Conservation (phyloP, 1,140 invertebrate species). For the Bombus huntii region DNA sequence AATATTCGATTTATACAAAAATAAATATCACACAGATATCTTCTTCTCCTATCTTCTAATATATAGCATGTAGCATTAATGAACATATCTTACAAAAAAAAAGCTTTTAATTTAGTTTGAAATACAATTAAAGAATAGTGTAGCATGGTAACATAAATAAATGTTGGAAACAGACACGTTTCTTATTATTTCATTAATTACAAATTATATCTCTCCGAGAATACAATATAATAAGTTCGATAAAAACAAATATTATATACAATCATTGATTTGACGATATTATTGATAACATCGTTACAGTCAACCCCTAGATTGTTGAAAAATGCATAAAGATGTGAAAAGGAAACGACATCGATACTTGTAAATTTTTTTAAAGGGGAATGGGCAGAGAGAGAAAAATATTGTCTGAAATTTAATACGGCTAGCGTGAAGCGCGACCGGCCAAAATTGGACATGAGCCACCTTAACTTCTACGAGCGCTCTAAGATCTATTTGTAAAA, state of each 20-base stretch:
- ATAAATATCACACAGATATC: not conserved
- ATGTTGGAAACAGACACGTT: not conserved
- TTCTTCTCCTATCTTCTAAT: not conserved
- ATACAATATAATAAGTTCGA: too few relatives aligned
- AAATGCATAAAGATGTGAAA: not conserved
- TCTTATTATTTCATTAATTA: not conserved
- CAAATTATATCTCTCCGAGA: not conserved
- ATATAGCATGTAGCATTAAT: not conserved
- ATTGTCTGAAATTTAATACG: conserved; percentile 83
- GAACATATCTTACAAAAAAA: not conserved
- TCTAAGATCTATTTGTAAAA: conserved; percentile 83
- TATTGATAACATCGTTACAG: not conserved
- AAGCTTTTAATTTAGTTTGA: not conserved
- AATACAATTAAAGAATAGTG: not conserved
- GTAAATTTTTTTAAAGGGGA: not conserved
- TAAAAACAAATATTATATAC: not conserved
- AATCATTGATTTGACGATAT: not conserved
- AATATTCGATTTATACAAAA: not conserved
- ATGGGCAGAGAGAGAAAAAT: conserved; percentile 74
- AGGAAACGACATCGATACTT: not conserved
- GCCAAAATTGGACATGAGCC: conserved; percentile 83
- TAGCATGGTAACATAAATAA: not conserved
- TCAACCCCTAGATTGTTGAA: too few relatives aligned
- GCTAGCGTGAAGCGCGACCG: conserved; percentile 77
- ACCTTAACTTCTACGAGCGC: conserved; percentile 77